These are phyloP conservation scores for Petrolisthes cinctipes DNA, from an alignment of 2,888 invertebrate species.

Conservation along the genomic window DNA sequence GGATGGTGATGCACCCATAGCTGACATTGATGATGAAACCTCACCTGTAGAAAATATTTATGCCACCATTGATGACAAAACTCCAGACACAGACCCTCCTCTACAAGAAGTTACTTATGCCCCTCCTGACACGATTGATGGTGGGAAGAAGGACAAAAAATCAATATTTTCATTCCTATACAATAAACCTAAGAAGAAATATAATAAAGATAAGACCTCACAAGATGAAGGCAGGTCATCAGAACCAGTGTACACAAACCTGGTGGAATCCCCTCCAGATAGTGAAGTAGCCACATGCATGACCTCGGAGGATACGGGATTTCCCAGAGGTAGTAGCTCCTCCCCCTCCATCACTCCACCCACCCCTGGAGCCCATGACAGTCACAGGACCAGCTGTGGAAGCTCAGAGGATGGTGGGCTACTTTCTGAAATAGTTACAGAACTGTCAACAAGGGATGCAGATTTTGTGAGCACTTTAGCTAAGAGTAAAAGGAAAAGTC, in stretches of 20 bases:
- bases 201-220: constrained; percentile 32
- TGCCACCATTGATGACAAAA: constrained; percentile 63
- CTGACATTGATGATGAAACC: constrained; percentile 42
- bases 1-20: constrained; percentile 35
- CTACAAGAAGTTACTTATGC: constrained; percentile 53
- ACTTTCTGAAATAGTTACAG: constrained; percentile 64
- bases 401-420: constrained; percentile 64
- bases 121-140: constrained; percentile 37
- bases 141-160: constrained; percentile 52
- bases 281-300: constrained; percentile 1
- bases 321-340: constrained; percentile 28
- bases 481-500: constrained; percentile 41
- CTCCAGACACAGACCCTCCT: constrained; percentile 45
- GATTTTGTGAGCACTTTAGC: constrained; percentile 51
- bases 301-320: constrained; percentile 21
- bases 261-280: constrained; percentile 43
- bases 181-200: constrained; percentile 62
- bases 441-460: constrained; percentile 57
- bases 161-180: constrained; percentile 64
- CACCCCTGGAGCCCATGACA: constrained; percentile 38
- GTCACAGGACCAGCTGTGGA: constrained; percentile 59
- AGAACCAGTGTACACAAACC: constrained; percentile 62
- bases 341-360: constrained; percentile 44
- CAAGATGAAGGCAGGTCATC: constrained; percentile 33
- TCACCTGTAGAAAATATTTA: constrained; percentile 63